Evolutionary conservation across 2,888 invertebrate species (phyloP).

Genomic region (Thecophora atra): DNA sequence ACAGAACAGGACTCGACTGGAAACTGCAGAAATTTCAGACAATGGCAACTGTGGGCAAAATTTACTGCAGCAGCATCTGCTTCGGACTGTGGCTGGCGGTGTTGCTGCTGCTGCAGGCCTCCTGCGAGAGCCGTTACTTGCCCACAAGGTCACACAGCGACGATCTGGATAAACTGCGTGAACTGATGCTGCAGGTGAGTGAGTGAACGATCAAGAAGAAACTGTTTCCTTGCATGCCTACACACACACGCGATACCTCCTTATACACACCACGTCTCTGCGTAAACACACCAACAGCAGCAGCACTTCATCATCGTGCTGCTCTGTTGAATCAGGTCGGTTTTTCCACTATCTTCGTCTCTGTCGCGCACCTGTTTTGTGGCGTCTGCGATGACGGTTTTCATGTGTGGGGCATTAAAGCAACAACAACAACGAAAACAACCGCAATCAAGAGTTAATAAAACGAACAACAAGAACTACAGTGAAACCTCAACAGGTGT

Average conservation of each 20-base stretch:
- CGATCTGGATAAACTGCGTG: constrained; percentile 69
- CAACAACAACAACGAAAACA: no score
- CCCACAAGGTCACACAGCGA: constrained; percentile 69
- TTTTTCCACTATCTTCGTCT: no score
- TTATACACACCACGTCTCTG: neutral
- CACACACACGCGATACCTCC: neutral
- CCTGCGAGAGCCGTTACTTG: constrained; percentile 66
- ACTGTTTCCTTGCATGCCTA: neutral
- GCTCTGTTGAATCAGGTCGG: neutral
- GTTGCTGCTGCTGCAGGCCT: constrained; percentile 54
- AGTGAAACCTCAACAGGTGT: constrained; percentile 16
- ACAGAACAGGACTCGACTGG: constrained; percentile 28
- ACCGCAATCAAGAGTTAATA: no score
- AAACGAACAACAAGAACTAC: no score
- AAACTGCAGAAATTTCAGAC: constrained; percentile 41
- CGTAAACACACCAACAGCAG: neutral
- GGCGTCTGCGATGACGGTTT: neutral
- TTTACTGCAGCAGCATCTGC: constrained; percentile 40
- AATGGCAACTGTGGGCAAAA: constrained; percentile 39
- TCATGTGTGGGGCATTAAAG: no score
- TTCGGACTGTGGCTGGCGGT: constrained; percentile 52
- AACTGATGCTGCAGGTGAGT: constrained; percentile 70
- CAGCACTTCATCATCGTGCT: neutral
- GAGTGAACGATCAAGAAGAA: neutral
- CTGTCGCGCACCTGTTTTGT: neutral